Evolutionary conservation across 2,797 vertebrate genomes (phyloP).

Genomic region (Forpus xanthops): DNA sequence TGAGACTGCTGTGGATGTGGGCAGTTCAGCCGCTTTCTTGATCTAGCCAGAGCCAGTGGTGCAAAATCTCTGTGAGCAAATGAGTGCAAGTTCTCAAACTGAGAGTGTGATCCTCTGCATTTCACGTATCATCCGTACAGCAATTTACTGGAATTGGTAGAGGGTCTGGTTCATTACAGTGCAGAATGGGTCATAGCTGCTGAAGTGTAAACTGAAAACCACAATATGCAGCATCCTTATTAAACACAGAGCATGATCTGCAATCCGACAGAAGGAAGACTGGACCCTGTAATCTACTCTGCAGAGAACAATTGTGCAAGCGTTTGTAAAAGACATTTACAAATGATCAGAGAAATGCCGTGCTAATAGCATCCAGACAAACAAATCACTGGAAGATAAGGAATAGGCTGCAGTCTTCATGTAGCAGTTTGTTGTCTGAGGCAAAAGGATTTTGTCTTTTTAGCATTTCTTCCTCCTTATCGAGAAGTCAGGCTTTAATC

Average conservation of each 20-base stretch:
- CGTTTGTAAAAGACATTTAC: constrained; percentile 22
- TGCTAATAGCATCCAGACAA: constrained; percentile 31
- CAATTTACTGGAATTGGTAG: background rate
- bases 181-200: background rate
- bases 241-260: background rate
- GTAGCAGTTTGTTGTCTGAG: background rate
- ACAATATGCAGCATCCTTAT: background rate
- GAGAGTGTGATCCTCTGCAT: background rate
- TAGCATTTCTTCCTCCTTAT: constrained; percentile 38
- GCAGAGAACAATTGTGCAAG: background rate
- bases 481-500: background rate
- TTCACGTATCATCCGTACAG: background rate
- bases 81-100: background rate
- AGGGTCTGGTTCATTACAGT: background rate
- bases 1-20: rapidly evolving
- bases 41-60: background rate
- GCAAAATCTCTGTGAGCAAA: background rate
- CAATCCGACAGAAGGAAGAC: background rate
- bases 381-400: constrained; percentile 14
- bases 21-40: background rate
- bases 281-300: background rate
- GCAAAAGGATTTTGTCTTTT: constrained; percentile 24
- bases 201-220: background rate
- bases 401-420: background rate
- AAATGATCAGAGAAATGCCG: constrained; percentile 26